Base-by-base conservation (phyloP, 2,888 invertebrate species). In the Tiliacea aurago region DNA sequence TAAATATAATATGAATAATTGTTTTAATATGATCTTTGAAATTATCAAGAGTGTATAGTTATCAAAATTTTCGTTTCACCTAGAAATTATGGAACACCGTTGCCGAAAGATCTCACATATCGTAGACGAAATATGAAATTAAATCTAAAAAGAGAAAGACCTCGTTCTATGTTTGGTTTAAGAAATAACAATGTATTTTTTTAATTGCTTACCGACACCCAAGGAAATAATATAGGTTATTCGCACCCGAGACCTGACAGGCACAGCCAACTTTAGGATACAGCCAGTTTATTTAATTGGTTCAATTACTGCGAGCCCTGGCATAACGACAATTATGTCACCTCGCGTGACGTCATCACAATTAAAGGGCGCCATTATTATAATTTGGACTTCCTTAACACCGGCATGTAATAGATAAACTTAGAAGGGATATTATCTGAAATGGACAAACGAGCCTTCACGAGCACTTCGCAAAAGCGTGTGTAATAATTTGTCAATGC, bases 311-410 rank as follows among this genome's bases (percentile, higher is more conserved):
- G 80, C n/a, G 72, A 76, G 72, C 73, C 76, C 85, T 77, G 72
- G 66, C 66, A 63, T 28, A 45, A 63, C 83, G 69, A 84, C 83
- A 84, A 87, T 89, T 86, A 85, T 86, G 86, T 88, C 89, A 88
- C 84, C 76, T 81, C 78, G 82, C 77, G 81, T 86, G 82, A 81
- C 84, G 89, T 90, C 87, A 88, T 70, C 65, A 76, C 73, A 88
- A 89, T 89, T 88, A 82, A 83, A 85, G 80, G 81, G 86, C 86
- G 83, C 79, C 74, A 88, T 85, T 82, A 80, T 85, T 81, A 78
- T 82, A 85, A 89, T 87, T 89, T 70, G 69, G 65, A 84, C 86
- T 89, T 89, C 89, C 89, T 86, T 81, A 79, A 76, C 85, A 69
- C 67, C 18, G 74, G 13, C 51, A 66, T 55, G 49, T 33, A 55